Percentiles rank a stretch among this genome's conserved stretches.
Evolutionary conservation across 2,888 invertebrate genomes (phyloP).

Genomic region (Sesia apiformis): DNA sequence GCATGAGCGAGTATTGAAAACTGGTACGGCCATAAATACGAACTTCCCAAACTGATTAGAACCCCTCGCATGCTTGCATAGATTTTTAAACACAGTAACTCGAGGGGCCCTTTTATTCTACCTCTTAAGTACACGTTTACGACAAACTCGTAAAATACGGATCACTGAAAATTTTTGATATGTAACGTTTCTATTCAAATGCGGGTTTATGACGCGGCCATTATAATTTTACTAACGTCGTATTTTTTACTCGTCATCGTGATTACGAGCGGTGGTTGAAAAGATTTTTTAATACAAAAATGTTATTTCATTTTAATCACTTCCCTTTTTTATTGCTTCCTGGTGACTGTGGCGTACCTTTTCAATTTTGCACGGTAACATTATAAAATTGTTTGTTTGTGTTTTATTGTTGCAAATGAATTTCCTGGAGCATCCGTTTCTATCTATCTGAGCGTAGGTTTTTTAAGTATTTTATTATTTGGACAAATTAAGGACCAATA

Average conservation of each 20-base stretch:
- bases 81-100: constrained; percentile 52
- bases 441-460: not conserved
- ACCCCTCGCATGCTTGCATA: constrained; percentile 41
- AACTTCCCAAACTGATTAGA: constrained; percentile 32
- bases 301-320: not conserved
- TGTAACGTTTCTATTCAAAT: constrained; percentile 74
- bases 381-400: not conserved
- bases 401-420: not conserved
- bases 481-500: too few species aligned
- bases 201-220: constrained; percentile 60
- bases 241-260: constrained; percentile 56
- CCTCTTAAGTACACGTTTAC: constrained; percentile 69
- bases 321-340: not conserved
- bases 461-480: too few species aligned
- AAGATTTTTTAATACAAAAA: constrained; percentile 35
- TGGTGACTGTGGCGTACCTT: not conserved
- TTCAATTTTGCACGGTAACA: not conserved
- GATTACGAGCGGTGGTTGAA: constrained; percentile 62
- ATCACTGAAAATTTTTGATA: constrained; percentile 75
- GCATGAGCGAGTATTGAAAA: not conserved
- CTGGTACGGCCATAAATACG: not conserved
- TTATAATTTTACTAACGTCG: constrained; percentile 70
- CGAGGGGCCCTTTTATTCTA: constrained; percentile 54
- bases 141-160: constrained; percentile 71
- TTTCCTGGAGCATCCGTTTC: not conserved